Conservation (phyloP, 2,888 invertebrate genomes). For the Erebia palarica region DNA sequence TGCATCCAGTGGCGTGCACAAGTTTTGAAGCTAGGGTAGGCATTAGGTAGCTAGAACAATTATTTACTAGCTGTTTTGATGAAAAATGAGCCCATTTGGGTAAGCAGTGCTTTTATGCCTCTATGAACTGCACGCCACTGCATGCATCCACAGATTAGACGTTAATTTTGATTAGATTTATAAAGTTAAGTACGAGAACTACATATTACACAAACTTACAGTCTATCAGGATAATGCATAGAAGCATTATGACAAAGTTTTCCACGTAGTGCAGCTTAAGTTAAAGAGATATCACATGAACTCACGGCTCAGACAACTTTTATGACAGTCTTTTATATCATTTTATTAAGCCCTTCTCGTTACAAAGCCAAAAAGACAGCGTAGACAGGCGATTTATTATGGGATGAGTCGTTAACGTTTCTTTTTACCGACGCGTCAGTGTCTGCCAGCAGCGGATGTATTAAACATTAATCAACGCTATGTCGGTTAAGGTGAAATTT, state of each 20-base stretch:
- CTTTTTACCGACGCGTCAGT: constrained; percentile 34
- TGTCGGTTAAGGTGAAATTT: constrained; percentile 23
- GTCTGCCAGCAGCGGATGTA: constrained; percentile 35
- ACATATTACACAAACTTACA: too few relatives aligned
- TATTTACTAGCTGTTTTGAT: too few relatives aligned
- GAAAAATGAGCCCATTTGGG: too few relatives aligned
- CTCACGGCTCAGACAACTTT: constrained; percentile 20
- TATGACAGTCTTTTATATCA: constrained; percentile 29
- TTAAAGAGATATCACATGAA: constrained; percentile 17
- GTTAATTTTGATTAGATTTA: too few relatives aligned
- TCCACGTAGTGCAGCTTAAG: background rate
- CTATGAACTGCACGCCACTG: too few relatives aligned
- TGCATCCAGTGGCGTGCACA: too few relatives aligned
- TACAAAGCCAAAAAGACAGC: constrained; percentile 27
- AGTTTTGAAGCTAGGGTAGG: too few relatives aligned
- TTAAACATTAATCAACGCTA: constrained; percentile 36
- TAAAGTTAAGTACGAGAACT: too few relatives aligned
- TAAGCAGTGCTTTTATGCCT: too few relatives aligned
- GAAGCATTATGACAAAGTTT: background rate
- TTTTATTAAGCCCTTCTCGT: constrained; percentile 25
- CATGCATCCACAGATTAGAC: too few relatives aligned
- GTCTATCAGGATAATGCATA: background rate
- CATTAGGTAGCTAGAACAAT: too few relatives aligned
- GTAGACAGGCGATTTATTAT: constrained; percentile 33
- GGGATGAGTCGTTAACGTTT: constrained; percentile 36